Evolutionary conservation across 2,113 vertebrate species (phyloP).

Genomic region (Acanthochromis polyacanthus): DNA sequence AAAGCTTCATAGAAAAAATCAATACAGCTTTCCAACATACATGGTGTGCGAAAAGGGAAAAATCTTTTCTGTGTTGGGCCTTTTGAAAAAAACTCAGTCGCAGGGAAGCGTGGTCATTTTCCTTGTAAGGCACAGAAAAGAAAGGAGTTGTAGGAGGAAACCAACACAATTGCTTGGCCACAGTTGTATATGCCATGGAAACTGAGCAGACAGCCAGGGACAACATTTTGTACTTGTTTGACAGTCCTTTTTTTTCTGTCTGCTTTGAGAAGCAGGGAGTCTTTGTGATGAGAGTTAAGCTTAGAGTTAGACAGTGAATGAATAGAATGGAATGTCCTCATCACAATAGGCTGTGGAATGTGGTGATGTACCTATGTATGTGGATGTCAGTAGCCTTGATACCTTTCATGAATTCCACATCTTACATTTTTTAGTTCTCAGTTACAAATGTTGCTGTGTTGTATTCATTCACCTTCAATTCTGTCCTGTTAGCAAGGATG

Average conservation of each 20-base stretch:
- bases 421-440: slow-evolving; percentile 9
- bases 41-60: slow-evolving; percentile 8
- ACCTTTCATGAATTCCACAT: slow-evolving; percentile 11
- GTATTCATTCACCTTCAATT: not conserved
- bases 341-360: slow-evolving; percentile 15
- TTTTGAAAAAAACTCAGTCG: slow-evolving; percentile 1
- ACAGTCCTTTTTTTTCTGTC: slow-evolving; percentile 22
- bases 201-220: slow-evolving; percentile 56
- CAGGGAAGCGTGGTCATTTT: slow-evolving; percentile 18
- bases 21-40: slow-evolving; percentile 1
- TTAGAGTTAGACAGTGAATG: slow-evolving; percentile 14
- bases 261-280: slow-evolving; percentile 1
- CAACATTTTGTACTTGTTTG: slow-evolving; percentile 42
- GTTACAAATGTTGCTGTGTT: not conserved
- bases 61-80: slow-evolving; percentile 23
- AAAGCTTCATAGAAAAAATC: not conserved
- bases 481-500: not conserved
- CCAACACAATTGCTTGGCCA: slow-evolving; percentile 77
- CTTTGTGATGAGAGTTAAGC: slow-evolving; percentile 37
- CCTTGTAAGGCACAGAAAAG: slow-evolving; percentile 40
- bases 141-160: slow-evolving; percentile 43
- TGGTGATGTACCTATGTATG: not conserved
- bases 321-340: slow-evolving; percentile 38
- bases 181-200: slow-evolving; percentile 63
- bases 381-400: not conserved